A percentile compares a stretch with the other conserved stretches of the same genome.
Conservation (phyloP, 2,113 vertebrate species). For the Callorhinus ursinus region DNA sequence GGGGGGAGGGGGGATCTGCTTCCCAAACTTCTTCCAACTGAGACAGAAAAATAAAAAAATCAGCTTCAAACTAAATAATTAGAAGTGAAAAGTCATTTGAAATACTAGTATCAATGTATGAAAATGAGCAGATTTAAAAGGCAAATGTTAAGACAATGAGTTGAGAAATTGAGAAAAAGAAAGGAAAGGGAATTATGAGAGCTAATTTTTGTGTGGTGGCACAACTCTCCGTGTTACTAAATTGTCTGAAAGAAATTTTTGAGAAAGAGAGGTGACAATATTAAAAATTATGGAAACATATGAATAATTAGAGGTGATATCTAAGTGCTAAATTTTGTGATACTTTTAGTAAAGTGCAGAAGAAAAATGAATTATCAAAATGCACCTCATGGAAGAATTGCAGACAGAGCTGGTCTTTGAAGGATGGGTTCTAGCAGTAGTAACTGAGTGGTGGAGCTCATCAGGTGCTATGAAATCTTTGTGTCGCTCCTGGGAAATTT, state of each 20-base stretch:
- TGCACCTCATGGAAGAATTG: neutral
- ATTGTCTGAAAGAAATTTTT: neutral
- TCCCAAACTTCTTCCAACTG: neutral
- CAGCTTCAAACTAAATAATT: neutral
- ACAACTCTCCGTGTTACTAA: neutral
- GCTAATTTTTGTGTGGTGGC: neutral
- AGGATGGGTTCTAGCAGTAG: neutral
- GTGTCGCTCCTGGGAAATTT: neutral
- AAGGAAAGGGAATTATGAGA: neutral
- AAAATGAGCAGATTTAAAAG: neutral
- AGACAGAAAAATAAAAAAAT: neutral
- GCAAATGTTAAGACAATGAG: neutral
- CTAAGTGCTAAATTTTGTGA: neutral
- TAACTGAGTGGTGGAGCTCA: neutral
- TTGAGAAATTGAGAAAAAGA: neutral
- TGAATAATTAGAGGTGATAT: neutral
- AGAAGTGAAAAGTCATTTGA: neutral
- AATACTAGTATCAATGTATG: neutral
- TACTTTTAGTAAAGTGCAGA: neutral
- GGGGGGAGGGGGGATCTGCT: accelerated
- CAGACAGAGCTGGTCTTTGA: neutral
- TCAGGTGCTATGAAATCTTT: neutral
- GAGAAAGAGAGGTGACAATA: neutral
- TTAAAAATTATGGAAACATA: neutral
- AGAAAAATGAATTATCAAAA: neutral